Evolutionary conservation across 2,797 vertebrate species (phyloP).

Genomic region (Ptychadena robeensis): DNA sequence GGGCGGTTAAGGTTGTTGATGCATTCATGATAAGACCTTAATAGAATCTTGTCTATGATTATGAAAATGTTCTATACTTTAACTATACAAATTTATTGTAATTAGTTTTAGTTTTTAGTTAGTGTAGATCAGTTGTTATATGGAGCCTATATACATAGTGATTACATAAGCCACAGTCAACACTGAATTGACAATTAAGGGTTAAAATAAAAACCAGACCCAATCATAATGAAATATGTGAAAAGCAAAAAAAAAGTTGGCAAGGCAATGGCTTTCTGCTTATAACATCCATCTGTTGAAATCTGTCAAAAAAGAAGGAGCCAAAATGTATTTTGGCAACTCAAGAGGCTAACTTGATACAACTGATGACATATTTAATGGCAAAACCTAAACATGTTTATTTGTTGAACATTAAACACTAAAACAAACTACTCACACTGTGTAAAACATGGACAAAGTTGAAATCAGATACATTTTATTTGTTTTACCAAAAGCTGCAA

Average conservation of each 20-base stretch:
- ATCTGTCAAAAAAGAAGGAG: slow-evolving; percentile 30
- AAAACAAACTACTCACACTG: not conserved
- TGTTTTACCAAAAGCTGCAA: not conserved
- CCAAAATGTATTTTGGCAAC: slow-evolving; percentile 47
- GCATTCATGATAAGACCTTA: no score
- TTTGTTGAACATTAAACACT: slow-evolving; percentile 16
- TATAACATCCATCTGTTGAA: slow-evolving; percentile 40
- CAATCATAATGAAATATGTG: not conserved
- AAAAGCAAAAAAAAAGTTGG: slow-evolving; percentile 20
- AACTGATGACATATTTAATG: slow-evolving; percentile 26
- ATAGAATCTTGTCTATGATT: no score
- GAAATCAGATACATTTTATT: not conserved
- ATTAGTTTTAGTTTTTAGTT: not conserved
- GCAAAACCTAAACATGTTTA: slow-evolving; percentile 23
- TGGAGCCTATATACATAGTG: not conserved
- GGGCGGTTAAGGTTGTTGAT: no score
- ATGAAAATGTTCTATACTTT: no score
- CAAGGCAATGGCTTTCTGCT: not conserved
- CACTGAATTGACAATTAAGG: not conserved
- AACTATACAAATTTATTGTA: no score
- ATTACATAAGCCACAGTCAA: not conserved
- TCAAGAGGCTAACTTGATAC: slow-evolving; percentile 23
- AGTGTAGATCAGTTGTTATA: not conserved
- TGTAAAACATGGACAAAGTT: not conserved
- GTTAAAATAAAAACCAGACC: slow-evolving; percentile 13